These are phyloP conservation scores for Polyommatus icarus DNA, from an alignment of 2,888 invertebrate species.

Conservation along the genomic window DNA sequence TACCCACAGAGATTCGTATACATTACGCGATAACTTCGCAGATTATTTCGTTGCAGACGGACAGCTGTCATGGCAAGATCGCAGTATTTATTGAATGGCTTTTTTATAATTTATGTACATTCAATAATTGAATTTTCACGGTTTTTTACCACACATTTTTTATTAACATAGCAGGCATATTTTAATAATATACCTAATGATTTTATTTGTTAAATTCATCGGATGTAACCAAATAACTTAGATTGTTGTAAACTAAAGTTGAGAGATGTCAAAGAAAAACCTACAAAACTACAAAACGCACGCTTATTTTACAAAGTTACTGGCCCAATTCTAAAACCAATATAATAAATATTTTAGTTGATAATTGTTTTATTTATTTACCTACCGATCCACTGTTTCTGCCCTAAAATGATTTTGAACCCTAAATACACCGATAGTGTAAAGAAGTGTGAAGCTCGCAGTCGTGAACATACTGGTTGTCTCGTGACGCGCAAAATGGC, in stretches of 20 bases:
- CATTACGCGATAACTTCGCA: conserved; percentile 42
- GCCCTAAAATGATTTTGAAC: conserved; percentile 41
- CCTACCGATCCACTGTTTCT: conserved; percentile 43
- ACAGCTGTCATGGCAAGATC: conserved; percentile 42
- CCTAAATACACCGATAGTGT: conserved; percentile 37
- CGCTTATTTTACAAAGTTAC: conserved; percentile 42
- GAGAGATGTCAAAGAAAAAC: conserved; percentile 38
- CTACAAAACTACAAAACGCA: conserved; percentile 40
- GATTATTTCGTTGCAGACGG: conserved; percentile 42
- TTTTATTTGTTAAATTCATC: conserved; percentile 42
- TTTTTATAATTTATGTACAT: conserved; percentile 21
- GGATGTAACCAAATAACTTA: conserved; percentile 42
- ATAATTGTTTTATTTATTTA: conserved; percentile 44
- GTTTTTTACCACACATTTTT: conserved; percentile 41
- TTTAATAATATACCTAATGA: conserved; percentile 44
- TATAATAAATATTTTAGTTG: conserved; percentile 42
- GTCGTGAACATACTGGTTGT: conserved; percentile 40
- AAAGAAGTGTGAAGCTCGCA: conserved; percentile 38
- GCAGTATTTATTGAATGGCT: conserved; percentile 40
- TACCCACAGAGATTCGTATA: conserved; percentile 39
- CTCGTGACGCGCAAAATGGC: conserved; percentile 46
- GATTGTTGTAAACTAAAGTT: conserved; percentile 42
- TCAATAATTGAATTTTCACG: conserved; percentile 31
- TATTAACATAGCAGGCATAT: conserved; percentile 44
- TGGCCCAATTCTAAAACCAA: conserved; percentile 42